Evolutionary conservation across 2,888 invertebrate genomes (phyloP).

Genomic region (Trachelus iudaicus): DNA sequence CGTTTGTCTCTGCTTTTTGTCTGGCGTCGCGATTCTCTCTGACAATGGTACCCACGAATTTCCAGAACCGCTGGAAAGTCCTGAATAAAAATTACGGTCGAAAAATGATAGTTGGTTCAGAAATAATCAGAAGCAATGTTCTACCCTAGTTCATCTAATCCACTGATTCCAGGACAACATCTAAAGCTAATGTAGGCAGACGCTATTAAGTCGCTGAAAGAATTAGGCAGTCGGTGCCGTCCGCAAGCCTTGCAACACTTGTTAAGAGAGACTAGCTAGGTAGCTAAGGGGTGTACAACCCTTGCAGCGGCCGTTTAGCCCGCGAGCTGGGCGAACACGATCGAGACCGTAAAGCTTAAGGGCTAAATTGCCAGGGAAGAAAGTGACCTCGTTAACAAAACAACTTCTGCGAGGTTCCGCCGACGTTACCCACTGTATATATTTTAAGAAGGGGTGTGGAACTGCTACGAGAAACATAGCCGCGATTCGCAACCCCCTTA

Average conservation of each 20-base stretch:
- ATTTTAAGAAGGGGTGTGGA: conserved; percentile 6
- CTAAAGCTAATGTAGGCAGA: too few species aligned
- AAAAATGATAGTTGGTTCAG: too few species aligned
- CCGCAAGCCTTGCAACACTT: too few species aligned
- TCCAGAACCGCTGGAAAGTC: too few species aligned
- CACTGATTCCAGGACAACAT: too few species aligned
- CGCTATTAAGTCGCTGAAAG: too few species aligned
- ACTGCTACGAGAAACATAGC: conserved; percentile 8
- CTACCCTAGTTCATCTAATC: too few species aligned
- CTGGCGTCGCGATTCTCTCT: not conserved
- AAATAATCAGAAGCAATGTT: too few species aligned
- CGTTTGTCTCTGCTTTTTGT: conserved; percentile 38
- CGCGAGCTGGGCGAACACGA: not conserved
- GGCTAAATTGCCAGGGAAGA: conserved; percentile 19
- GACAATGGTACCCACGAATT: too few species aligned
- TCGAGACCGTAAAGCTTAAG: conserved; percentile 1
- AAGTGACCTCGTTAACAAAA: conserved; percentile 41
- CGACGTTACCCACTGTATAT: conserved; percentile 7
- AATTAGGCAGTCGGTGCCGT: too few species aligned
- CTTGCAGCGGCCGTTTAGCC: not conserved
- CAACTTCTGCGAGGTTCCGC: conserved; percentile 30
- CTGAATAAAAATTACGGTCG: too few species aligned
- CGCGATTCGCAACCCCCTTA: conserved; percentile 12
- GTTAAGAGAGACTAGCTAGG: too few species aligned
- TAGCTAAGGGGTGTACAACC: not conserved